Evolutionary conservation across 2,113 vertebrate genomes (phyloP).

Genomic region (Clupea harengus): DNA sequence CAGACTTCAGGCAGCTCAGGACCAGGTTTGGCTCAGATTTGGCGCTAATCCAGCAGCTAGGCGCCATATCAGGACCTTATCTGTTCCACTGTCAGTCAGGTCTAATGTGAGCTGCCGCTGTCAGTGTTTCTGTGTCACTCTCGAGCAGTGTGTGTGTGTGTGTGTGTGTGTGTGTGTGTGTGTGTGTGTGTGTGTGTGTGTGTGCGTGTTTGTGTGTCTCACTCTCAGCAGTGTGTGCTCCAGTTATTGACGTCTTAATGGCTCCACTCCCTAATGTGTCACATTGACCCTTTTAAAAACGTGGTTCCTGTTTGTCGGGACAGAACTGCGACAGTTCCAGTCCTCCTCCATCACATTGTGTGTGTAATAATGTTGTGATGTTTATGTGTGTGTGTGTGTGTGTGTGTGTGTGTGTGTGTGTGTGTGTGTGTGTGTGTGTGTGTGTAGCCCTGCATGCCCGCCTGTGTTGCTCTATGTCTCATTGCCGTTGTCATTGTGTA

Average conservation of each 20-base stretch:
- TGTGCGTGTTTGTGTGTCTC: neutral
- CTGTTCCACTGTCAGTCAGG: too few species aligned
- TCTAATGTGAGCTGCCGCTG: too few species aligned
- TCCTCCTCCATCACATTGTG: neutral
- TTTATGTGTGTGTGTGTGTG: neutral
- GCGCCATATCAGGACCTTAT: too few species aligned
- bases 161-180: too few species aligned
- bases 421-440: neutral
- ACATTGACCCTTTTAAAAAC: neutral
- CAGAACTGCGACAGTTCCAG: neutral
- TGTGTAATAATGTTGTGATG: neutral
- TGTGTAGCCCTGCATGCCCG: neutral
- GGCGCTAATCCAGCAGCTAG: too few species aligned
- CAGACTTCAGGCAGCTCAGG: too few species aligned
- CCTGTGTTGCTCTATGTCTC: neutral
- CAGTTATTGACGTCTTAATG: slow-evolving; percentile 23
- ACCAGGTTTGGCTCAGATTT: too few species aligned
- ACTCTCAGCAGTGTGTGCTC: slow-evolving; percentile 25
- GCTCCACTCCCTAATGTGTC: slow-evolving; percentile 28
- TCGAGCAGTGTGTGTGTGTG: too few species aligned
- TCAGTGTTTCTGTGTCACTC: too few species aligned
- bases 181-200: too few species aligned
- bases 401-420: neutral
- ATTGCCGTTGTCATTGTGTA: neutral
- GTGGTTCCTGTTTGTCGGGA: neutral